Conservation (phyloP, 1,140 invertebrate genomes). For the Drosophila nasuta region DNA sequence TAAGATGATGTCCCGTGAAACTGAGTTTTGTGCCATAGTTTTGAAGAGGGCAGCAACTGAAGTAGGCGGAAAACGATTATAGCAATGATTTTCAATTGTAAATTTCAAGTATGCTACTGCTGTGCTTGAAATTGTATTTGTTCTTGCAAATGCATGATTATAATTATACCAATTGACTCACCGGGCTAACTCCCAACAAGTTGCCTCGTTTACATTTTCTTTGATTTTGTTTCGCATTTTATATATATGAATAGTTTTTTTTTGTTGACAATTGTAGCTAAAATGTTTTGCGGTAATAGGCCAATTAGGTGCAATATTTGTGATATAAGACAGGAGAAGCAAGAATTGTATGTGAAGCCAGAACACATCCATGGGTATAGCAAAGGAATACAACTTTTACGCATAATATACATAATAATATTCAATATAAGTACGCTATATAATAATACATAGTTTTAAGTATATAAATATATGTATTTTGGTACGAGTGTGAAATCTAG, state of each 20-base stretch:
- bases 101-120: slow-evolving; percentile 9
- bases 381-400: slow-evolving; percentile 6
- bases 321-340: slow-evolving; percentile 69
- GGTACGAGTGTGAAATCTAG: slow-evolving; percentile 78
- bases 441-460: slow-evolving; percentile 39
- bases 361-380: slow-evolving; percentile 25
- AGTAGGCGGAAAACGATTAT: slow-evolving; percentile 1
- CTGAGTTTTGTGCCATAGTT: slow-evolving; percentile 61
- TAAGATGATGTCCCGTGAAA: slow-evolving; percentile 59
- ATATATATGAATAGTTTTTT: neutral
- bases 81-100: slow-evolving; percentile 8
- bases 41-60: slow-evolving; percentile 16
- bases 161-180: slow-evolving; percentile 4
- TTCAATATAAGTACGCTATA: slow-evolving; percentile 4
- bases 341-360: slow-evolving; percentile 7
- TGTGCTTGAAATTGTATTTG: slow-evolving; percentile 11
- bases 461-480: slow-evolving; percentile 40
- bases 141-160: slow-evolving; percentile 4
- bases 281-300: slow-evolving; percentile 74
- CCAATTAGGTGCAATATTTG: slow-evolving; percentile 84
- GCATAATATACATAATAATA: slow-evolving; percentile 23
- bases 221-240: too few species aligned
- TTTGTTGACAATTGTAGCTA: slow-evolving; percentile 56
- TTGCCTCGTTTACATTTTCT: neutral
- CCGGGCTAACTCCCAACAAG: neutral